Conservation (phyloP, 2,888 invertebrate genomes). For the Caenorhabditis macrosperma region DNA sequence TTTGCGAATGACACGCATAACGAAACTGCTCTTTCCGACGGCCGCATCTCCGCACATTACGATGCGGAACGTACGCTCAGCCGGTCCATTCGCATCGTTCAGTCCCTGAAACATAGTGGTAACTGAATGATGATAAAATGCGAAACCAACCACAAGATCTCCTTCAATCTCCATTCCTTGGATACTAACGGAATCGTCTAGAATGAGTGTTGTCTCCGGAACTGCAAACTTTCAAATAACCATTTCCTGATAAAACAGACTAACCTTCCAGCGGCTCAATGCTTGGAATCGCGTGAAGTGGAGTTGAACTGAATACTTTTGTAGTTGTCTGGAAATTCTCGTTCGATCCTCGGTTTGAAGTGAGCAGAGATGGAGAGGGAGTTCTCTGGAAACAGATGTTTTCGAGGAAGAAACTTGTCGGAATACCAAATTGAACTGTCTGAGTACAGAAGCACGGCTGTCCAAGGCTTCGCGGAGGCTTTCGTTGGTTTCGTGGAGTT, state of each 20-base stretch:
- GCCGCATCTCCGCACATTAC: constrained; percentile 84
- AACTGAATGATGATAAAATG: not conserved
- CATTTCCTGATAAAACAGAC: too few relatives aligned
- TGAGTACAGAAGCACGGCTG: constrained; percentile 67
- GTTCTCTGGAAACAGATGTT: constrained; percentile 47
- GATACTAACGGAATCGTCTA: constrained; percentile 49
- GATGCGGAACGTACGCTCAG: constrained; percentile 84
- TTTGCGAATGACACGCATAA: constrained; percentile 84
- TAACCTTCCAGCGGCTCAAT: constrained; percentile 1
- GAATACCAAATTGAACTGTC: constrained; percentile 72
- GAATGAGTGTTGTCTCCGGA: constrained; percentile 49
- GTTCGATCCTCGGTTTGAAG: constrained; percentile 35
- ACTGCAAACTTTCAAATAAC: too few relatives aligned
- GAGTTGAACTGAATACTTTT: constrained; percentile 20
- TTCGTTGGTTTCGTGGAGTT: constrained; percentile 84
- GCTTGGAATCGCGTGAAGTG: constrained; percentile 42
- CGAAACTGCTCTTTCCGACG: constrained; percentile 85
- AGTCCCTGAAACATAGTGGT: constrained; percentile 65
- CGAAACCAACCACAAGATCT: constrained; percentile 19
- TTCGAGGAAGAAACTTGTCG: not conserved
- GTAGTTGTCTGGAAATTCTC: constrained; percentile 50
- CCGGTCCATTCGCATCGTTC: constrained; percentile 69
- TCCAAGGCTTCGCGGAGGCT: constrained; percentile 82
- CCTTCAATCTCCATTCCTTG: constrained; percentile 28
- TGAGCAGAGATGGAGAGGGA: constrained; percentile 57